These are phyloP conservation scores for Ophion costatus DNA, from an alignment of 2,888 invertebrate species.

Conservation along the genomic window DNA sequence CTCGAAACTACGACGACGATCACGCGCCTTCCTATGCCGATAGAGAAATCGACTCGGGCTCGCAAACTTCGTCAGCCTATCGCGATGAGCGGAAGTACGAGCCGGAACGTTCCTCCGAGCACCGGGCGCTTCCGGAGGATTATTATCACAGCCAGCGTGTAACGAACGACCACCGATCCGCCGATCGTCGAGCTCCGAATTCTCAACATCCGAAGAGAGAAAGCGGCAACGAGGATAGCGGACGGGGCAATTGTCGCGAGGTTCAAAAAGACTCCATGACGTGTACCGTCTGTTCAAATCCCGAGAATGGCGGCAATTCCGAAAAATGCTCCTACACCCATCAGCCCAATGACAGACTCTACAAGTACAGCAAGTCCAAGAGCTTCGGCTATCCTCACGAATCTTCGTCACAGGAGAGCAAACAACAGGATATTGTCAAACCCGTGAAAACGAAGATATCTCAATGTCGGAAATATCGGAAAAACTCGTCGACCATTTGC, in stretches of 20 bases:
- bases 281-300: constrained; percentile 85
- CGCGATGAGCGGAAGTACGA: not conserved
- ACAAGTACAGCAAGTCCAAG: constrained; percentile 77
- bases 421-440: not conserved
- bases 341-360: constrained; percentile 82
- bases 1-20: not conserved
- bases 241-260: constrained; percentile 60
- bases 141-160: not conserved
- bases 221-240: not conserved
- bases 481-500: constrained; percentile 88
- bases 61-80: not conserved
- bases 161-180: not conserved
- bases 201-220: not conserved
- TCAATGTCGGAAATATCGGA: constrained; percentile 83
- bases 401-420: constrained; percentile 8
- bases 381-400: constrained; percentile 74
- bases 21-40: not conserved
- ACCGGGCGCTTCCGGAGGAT: not conserved
- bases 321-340: constrained; percentile 86
- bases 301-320: constrained; percentile 85
- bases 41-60: too few relatives aligned
- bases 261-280: constrained; percentile 82
- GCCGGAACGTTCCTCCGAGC: not conserved
- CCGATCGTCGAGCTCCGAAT: constrained; percentile 12
- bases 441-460: constrained; percentile 23